Conservation (phyloP, 2,797 vertebrate species). For the Tapirus indicus region DNA sequence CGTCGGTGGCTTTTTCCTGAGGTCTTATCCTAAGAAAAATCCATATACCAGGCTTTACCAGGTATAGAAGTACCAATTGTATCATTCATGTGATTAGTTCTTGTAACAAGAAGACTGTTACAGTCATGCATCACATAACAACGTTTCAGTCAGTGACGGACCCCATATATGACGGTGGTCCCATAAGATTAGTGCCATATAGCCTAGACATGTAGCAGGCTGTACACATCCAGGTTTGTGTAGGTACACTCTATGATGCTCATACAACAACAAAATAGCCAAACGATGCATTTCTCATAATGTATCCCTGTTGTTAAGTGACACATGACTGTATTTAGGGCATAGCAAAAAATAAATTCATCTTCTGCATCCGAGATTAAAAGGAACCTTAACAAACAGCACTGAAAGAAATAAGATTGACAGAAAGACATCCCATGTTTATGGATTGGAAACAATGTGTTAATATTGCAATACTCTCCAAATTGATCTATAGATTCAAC, state of each 20-base stretch:
- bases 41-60: not conserved
- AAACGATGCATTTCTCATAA: too few species aligned
- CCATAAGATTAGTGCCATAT: too few species aligned
- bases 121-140: too few species aligned
- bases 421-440: not conserved
- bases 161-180: too few species aligned
- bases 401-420: not conserved
- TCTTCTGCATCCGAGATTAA: not conserved
- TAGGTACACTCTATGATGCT: too few species aligned
- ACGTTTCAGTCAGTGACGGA: too few species aligned
- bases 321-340: not conserved
- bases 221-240: too few species aligned
- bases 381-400: not conserved
- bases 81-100: not conserved
- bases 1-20: not conserved
- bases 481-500: not conserved
- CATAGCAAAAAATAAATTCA: slow-evolving; percentile 37
- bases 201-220: too few species aligned
- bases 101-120: not conserved
- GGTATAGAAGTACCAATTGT: not conserved
- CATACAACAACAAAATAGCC: too few species aligned
- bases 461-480: not conserved
- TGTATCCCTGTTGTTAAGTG: too few species aligned
- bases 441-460: not conserved
- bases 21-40: not conserved